Percentiles rank a stretch among this genome's conserved stretches.
Evolutionary conservation across 2,888 invertebrate genomes (phyloP).

Genomic region (Heliconius ethilla): DNA sequence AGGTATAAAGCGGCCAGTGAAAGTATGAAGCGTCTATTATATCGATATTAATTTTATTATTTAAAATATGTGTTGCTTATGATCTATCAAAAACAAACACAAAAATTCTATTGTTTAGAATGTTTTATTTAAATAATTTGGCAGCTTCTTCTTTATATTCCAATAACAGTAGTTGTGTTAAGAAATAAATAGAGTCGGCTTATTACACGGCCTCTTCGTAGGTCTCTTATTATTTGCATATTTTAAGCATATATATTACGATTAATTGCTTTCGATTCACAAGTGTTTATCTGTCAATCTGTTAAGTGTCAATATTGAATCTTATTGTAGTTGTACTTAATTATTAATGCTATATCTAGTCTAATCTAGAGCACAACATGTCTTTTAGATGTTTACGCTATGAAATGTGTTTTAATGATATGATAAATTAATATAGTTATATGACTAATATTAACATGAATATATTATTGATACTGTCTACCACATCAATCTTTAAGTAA

Average conservation of each 20-base stretch:
- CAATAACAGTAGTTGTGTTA: too few relatives aligned
- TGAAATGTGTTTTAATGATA: conserved; percentile 74
- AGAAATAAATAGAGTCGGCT: conserved; percentile 10
- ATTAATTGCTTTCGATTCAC: background rate
- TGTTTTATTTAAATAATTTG: conserved; percentile 32
- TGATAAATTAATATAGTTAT: conserved; percentile 66
- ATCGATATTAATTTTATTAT: conserved; percentile 29
- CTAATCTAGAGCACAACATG: conserved; percentile 68
- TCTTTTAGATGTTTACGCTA: conserved; percentile 73
- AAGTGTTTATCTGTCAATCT: background rate
- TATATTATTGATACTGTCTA: conserved; percentile 21
- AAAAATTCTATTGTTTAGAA: conserved; percentile 30
- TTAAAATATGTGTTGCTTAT: conserved; percentile 36
- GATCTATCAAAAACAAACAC: conserved; percentile 36
- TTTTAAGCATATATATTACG: background rate
- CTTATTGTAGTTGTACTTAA: conserved; percentile 65
- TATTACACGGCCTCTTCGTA: conserved; percentile 37
- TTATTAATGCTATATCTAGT: conserved; percentile 60
- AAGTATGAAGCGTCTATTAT: conserved; percentile 42
- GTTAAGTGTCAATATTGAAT: background rate
- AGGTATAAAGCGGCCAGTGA: conserved; percentile 31
- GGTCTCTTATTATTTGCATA: background rate
- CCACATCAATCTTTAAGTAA: conserved; percentile 1
- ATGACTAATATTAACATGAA: conserved; percentile 33
- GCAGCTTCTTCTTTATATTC: conserved; percentile 39